Evolutionary conservation across 1,140 invertebrate genomes (phyloP).

Genomic region (Trichonephila clavata): DNA sequence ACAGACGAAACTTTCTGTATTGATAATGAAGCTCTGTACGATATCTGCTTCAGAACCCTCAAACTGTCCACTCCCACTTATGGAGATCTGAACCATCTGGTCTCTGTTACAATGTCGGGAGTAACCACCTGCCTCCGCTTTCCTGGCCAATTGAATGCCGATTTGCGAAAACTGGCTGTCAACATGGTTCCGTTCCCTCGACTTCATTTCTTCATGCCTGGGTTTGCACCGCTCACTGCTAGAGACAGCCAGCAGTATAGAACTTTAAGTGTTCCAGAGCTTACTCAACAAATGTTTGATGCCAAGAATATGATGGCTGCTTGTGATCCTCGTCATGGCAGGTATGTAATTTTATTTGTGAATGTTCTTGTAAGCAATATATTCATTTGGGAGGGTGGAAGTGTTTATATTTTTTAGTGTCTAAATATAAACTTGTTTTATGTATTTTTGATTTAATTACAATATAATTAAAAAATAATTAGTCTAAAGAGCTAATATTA

Average conservation of each 20-base stretch:
- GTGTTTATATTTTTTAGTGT: too few relatives aligned
- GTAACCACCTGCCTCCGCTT: constrained; percentile 90
- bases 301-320: constrained; percentile 90
- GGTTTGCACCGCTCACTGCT: constrained; percentile 87
- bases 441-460: too few relatives aligned
- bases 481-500: too few relatives aligned
- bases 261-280: constrained; percentile 83
- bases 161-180: constrained; percentile 91
- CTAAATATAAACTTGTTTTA: too few relatives aligned
- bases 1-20: constrained; percentile 86
- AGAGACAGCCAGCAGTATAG: constrained; percentile 83
- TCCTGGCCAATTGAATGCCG: constrained; percentile 91
- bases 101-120: constrained; percentile 86
- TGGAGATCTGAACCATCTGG: constrained; percentile 85
- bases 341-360: constrained; percentile 79
- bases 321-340: constrained; percentile 86
- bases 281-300: constrained; percentile 87
- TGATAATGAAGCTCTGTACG: constrained; percentile 91
- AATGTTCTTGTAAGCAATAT: too few relatives aligned
- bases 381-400: too few relatives aligned
- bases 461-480: too few relatives aligned
- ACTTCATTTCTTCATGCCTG: constrained; percentile 91
- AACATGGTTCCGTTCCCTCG: constrained; percentile 91
- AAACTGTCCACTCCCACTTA: constrained; percentile 87
- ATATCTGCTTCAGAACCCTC: constrained; percentile 95